These are phyloP conservation scores for Vipera latastei DNA, from an alignment of 2,797 vertebrate species.

Conservation along the genomic window DNA sequence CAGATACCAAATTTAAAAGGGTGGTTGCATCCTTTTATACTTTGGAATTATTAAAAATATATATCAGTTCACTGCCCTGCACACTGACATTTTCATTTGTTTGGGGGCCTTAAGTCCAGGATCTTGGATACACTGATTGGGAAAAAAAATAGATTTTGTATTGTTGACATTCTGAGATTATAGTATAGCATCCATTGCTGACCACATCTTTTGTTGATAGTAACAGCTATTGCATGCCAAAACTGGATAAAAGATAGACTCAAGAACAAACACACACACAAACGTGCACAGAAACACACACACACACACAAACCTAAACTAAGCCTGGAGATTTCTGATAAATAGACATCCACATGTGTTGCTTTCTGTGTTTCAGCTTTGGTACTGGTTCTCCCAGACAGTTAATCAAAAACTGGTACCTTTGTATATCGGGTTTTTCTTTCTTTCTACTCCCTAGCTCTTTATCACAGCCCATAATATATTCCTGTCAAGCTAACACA, in stretches of 20 bases:
- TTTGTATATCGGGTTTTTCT: constrained; percentile 37
- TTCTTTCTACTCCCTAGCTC: constrained; percentile 49
- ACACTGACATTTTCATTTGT: background rate
- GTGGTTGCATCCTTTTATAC: background rate
- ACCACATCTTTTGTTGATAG: background rate
- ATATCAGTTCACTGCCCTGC: background rate
- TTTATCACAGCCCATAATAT: constrained; percentile 67
- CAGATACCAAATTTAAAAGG: background rate
- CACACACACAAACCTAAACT: background rate
- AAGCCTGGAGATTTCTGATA: constrained; percentile 39
- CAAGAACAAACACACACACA: background rate
- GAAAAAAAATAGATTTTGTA: background rate
- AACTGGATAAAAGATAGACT: background rate
- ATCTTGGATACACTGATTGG: background rate
- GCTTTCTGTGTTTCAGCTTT: constrained; percentile 20
- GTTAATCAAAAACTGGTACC: constrained; percentile 55
- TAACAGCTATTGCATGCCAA: background rate
- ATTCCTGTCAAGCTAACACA: constrained; percentile 54
- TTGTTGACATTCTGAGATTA: background rate
- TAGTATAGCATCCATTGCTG: background rate
- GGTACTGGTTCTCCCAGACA: background rate
- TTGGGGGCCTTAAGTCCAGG: background rate
- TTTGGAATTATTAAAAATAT: background rate
- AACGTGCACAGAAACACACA: background rate
- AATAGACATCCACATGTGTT: constrained; percentile 21